A percentile compares a stretch with the other conserved stretches of the same genome.
These are phyloP conservation scores for Cromileptes altivelis DNA, from an alignment of 2,113 vertebrate species.

Conservation along the genomic window DNA sequence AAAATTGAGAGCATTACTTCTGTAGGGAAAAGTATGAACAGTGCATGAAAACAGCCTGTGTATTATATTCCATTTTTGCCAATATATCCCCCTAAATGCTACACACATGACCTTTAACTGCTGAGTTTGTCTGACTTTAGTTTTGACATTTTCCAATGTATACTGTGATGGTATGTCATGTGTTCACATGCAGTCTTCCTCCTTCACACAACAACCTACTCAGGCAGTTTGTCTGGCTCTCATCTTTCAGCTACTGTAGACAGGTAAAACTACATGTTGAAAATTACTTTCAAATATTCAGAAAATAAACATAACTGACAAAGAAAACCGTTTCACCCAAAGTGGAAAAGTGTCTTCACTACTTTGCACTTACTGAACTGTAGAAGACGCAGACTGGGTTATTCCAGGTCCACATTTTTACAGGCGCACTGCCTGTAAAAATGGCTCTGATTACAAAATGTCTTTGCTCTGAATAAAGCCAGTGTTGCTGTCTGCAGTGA, in stretches of 20 bases:
- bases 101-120: not conserved
- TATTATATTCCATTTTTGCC: too few species aligned
- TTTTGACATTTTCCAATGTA: too few species aligned
- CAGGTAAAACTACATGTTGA: not conserved
- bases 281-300: not conserved
- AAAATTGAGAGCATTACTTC: too few species aligned
- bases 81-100: too few species aligned
- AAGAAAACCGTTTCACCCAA: not conserved
- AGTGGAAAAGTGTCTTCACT: not conserved
- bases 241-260: not conserved
- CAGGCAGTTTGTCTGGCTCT: not conserved
- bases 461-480: constrained; percentile 17
- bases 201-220: not conserved
- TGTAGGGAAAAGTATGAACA: too few species aligned
- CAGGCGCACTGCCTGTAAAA: constrained; percentile 6
- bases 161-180: too few species aligned
- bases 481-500: not conserved
- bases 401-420: constrained; percentile 4
- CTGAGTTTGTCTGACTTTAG: not conserved
- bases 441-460: constrained; percentile 16
- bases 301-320: not conserved
- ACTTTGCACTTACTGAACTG: not conserved
- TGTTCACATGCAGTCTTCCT: not conserved
- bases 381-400: not conserved
- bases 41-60: too few species aligned